Conservation (phyloP, 2,797 vertebrate genomes). For the Sylvia borin region DNA sequence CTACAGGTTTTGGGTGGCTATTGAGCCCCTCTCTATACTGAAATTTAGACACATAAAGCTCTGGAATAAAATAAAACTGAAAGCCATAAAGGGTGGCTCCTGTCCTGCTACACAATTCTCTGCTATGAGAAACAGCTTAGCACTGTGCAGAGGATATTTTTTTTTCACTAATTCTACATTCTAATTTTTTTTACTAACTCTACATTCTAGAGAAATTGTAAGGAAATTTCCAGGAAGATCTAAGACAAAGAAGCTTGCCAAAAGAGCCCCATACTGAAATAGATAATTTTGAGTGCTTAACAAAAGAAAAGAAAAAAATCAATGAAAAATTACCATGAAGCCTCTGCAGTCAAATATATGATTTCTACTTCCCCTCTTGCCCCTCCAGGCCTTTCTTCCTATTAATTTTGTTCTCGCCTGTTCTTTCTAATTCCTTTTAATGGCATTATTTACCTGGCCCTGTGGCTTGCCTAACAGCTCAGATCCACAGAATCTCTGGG, state of each 20-base stretch:
- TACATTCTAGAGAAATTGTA: background rate
- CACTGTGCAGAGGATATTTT: background rate
- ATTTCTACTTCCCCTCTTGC: background rate
- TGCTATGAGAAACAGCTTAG: background rate
- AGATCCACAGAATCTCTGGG: background rate
- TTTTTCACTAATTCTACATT: background rate
- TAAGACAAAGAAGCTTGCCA: background rate
- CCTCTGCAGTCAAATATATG: background rate
- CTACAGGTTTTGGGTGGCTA: background rate
- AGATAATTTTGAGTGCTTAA: background rate
- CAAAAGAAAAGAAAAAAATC: background rate
- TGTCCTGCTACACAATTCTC: background rate
- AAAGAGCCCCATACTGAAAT: background rate
- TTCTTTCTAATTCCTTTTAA: background rate
- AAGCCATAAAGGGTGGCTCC: background rate
- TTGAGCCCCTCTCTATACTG: background rate
- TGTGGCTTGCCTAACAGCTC: background rate
- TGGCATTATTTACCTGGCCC: background rate
- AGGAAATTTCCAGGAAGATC: background rate
- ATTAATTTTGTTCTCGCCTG: rapidly evolving
- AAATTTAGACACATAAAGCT: background rate
- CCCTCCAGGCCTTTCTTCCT: background rate
- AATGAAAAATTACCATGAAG: background rate
- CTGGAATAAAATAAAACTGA: background rate
- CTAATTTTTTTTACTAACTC: background rate